Evolutionary conservation across 2,113 vertebrate genomes (phyloP), one percentile per base, ranked within the genome.

Genomic region (Hippocampus abdominalis): DNA sequence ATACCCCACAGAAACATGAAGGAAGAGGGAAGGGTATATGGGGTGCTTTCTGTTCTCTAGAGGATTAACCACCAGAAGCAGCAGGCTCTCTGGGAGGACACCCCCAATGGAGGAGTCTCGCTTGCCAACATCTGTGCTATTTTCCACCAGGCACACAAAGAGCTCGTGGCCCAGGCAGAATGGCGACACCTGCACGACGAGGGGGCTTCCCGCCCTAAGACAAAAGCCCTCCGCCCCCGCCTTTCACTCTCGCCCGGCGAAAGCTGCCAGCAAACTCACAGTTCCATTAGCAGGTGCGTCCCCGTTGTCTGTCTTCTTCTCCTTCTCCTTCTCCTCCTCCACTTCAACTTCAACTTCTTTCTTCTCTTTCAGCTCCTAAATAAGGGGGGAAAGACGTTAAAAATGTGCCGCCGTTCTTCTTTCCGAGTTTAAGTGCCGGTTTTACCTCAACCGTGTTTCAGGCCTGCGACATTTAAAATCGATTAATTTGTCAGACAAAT

Each of bases 361-460:
- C 88, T 93, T 93, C 78, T 94, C 93, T 67, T 94, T 94, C 79
- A 93, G 89, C 64, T 94, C 93, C 93, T 94, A 77, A 72, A 81
- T 79, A 81, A 78, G 68, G 20, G 32, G 27, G 5, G 4, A 12
- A 23, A 23, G 39, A 64, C 61, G 10, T n/a, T 21, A 10, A 64
- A n/a, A 23, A 15, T n/a, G 3, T 56, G 32, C 32, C 57, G 1
- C 25, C 13, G 15, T 59, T 59, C 32, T 60, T 11, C 25, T 8
- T 60, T 60, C 16, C 1, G 16, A 29, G 15, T 7, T 60, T 2
- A 15, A 9, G 27, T 60, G 3, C 12, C 0, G 57, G 7, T 23
- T 32, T 9, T 6, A 1, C 13, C 13, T 18, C 13, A 59, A 7
- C 25, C 25, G 12, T 29, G 13, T 15, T 60, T 60, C 18, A 18